Conservation (phyloP, 1,140 invertebrate species). For the Nasonia vitripennis region DNA sequence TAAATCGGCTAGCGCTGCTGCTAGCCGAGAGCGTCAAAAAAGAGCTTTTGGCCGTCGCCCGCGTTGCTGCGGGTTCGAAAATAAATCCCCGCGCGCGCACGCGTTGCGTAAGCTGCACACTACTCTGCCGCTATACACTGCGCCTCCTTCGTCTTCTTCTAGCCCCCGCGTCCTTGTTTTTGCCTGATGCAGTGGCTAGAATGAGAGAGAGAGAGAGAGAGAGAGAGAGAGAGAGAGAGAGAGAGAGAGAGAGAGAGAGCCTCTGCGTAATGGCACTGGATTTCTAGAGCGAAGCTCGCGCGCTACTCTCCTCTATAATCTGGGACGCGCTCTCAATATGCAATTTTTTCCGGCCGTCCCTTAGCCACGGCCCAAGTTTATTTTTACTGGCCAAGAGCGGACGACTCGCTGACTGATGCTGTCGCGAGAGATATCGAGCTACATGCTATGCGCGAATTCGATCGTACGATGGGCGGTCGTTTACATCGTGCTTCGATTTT, state of each 20-base stretch:
- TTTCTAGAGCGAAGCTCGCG: slow-evolving; percentile 47
- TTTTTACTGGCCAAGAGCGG: slow-evolving; percentile 12
- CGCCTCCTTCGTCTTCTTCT: too few relatives aligned
- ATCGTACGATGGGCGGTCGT: too few relatives aligned
- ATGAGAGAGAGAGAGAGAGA: not conserved
- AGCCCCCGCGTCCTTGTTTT: slow-evolving; percentile 27
- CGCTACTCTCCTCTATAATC: slow-evolving; percentile 23
- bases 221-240: not conserved
- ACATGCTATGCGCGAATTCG: not conserved
- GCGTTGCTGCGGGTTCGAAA: slow-evolving; percentile 31
- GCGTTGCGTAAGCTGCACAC: slow-evolving; percentile 28
- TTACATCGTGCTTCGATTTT: too few relatives aligned
- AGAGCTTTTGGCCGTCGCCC: slow-evolving; percentile 23
- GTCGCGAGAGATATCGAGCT: not conserved
- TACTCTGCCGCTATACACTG: not conserved
- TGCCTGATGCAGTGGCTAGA: not conserved
- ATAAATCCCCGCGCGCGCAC: slow-evolving; percentile 42
- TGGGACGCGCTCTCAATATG: slow-evolving; percentile 47
- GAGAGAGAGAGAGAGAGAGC: not conserved
- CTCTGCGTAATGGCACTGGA: slow-evolving; percentile 46
- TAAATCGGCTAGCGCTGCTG: not conserved
- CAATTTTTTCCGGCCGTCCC: slow-evolving; percentile 35
- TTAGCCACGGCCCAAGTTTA: slow-evolving; percentile 28
- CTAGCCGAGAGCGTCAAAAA: not conserved
- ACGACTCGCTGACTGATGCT: not conserved